Conservation (phyloP, 2,113 vertebrate species). For the Coptodon rendalli region DNA sequence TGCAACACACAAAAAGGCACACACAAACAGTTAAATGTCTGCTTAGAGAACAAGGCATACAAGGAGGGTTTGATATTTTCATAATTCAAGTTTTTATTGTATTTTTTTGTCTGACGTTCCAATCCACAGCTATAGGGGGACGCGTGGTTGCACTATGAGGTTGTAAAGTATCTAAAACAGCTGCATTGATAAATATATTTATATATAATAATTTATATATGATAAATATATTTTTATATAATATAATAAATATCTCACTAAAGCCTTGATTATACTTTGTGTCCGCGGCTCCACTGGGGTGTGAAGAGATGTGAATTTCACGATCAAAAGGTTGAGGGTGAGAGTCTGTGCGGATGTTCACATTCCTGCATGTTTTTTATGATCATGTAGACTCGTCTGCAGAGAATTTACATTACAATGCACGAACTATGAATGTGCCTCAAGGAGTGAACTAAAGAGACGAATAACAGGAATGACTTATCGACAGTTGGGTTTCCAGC, state of each 20-base stretch:
- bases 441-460: neutral
- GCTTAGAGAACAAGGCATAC: conserved; percentile 26
- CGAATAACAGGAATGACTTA: neutral
- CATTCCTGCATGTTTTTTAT: neutral
- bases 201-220: no score
- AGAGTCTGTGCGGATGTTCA: neutral
- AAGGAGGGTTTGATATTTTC: conserved; percentile 22
- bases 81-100: neutral
- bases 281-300: neutral
- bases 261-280: neutral
- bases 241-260: neutral
- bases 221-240: neutral
- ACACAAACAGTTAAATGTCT: conserved; percentile 19
- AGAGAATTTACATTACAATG: neutral
- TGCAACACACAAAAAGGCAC: conserved; percentile 30
- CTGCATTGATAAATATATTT: neutral
- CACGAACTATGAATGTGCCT: neutral
- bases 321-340: neutral
- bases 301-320: neutral
- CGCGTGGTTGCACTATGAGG: neutral
- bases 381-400: neutral
- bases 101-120: neutral
- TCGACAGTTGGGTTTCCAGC: neutral
- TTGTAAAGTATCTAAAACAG: neutral
- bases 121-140: neutral